Conservation (phyloP, 2,113 vertebrate genomes). For the Nanorana parkeri region DNA sequence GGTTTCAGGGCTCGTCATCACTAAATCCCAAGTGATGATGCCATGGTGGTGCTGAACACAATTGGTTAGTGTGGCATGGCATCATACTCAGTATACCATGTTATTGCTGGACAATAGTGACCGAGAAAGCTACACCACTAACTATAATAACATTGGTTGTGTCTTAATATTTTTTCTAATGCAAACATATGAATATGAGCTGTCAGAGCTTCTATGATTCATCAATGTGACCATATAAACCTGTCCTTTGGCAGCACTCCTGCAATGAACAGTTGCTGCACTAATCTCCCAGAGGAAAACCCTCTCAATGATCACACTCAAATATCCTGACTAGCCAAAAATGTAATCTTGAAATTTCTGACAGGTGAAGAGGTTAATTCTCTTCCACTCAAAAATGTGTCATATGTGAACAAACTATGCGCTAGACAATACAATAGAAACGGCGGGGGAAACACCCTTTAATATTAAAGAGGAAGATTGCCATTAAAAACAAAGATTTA, state of each 20-base stretch:
- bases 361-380: conserved; percentile 44
- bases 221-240: background rate
- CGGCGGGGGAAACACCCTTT: conserved; percentile 16
- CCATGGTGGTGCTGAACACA: too few species aligned
- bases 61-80: too few species aligned
- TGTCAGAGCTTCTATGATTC: background rate
- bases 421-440: background rate
- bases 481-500: conserved; percentile 41
- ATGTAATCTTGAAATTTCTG: background rate
- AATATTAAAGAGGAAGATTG: conserved; percentile 30
- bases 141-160: too few species aligned
- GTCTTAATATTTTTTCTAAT: too few species aligned
- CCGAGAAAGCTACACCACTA: too few species aligned
- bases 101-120: too few species aligned
- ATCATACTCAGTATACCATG: too few species aligned
- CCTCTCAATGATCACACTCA: background rate
- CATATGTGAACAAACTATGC: background rate
- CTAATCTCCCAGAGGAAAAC: conserved; percentile 3
- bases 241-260: background rate
- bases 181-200: too few species aligned
- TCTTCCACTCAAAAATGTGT: conserved; percentile 14
- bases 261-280: conserved; percentile 3
- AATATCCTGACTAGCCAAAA: conserved; percentile 8
- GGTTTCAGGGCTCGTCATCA: too few species aligned
- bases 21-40: too few species aligned